phyloP scores from a whole-genome alignment of 2,797 vertebrate species.

The Gouania willdenowi region DNA sequence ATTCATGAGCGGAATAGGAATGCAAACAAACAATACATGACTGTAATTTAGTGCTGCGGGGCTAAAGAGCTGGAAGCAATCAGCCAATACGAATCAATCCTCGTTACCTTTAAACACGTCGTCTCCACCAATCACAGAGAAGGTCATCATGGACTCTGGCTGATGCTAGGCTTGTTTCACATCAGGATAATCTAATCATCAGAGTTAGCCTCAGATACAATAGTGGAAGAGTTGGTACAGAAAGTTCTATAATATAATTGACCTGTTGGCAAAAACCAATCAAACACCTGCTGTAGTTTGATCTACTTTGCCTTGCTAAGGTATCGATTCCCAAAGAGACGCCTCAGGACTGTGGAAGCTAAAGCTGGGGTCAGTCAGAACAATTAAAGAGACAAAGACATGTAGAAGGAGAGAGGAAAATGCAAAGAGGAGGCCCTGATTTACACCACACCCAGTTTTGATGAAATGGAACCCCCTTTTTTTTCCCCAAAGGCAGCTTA shows the following conservation, averaged over 20 bases:
- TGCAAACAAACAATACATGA: slow-evolving; percentile 46
- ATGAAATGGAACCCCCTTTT: slow-evolving; percentile 64
- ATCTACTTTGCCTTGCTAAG: slow-evolving; percentile 11
- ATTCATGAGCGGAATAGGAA: slow-evolving; percentile 25
- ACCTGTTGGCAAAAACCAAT: neutral
- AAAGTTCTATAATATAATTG: neutral
- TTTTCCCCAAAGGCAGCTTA: slow-evolving; percentile 54
- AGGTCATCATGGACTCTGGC: slow-evolving; percentile 51
- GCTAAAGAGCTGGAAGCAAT: slow-evolving; percentile 8
- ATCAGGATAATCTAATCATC: slow-evolving; percentile 49
- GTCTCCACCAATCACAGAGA: slow-evolving; percentile 51
- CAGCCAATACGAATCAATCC: slow-evolving; percentile 59
- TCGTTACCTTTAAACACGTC: slow-evolving; percentile 51
- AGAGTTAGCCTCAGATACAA: slow-evolving; percentile 38
- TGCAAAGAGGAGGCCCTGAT: slow-evolving; percentile 25
- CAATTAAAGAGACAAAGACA: slow-evolving; percentile 61
- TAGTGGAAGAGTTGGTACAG: slow-evolving; percentile 2
- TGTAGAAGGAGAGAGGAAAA: neutral
- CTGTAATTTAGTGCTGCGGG: slow-evolving; percentile 34
- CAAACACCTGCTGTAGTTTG: neutral
- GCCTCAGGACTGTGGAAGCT: slow-evolving; percentile 38
- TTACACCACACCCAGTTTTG: slow-evolving; percentile 55
- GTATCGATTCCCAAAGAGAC: slow-evolving; percentile 55
- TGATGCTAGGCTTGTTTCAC: slow-evolving; percentile 14
- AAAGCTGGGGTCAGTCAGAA: slow-evolving; percentile 43